A percentile compares a stretch with the other conserved stretches of the same genome.
These are phyloP conservation scores for Horisme vitalbata DNA, from an alignment of 2,888 invertebrate genomes.

Conservation along the genomic window DNA sequence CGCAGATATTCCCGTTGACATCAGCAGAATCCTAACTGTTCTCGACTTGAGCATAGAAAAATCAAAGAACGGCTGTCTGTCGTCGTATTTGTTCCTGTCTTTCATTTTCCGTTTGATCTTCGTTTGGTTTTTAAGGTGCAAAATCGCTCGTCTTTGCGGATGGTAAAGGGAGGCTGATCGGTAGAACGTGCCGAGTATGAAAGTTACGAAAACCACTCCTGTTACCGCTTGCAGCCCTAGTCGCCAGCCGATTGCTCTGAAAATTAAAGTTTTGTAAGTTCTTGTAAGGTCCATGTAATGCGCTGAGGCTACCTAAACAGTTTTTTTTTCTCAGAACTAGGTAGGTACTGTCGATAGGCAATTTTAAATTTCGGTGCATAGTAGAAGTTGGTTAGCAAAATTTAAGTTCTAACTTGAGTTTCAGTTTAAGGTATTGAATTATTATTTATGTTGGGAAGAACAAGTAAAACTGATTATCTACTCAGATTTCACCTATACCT, in stretches of 20 bases:
- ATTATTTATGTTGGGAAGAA: no score
- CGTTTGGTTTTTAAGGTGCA: slow-evolving; percentile 93
- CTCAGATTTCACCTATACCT: no score
- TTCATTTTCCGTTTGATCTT: slow-evolving; percentile 90
- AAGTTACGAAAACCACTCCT: slow-evolving; percentile 91
- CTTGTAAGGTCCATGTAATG: no score
- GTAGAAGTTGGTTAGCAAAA: no score
- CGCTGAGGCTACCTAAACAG: no score
- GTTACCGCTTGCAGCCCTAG: slow-evolving; percentile 93
- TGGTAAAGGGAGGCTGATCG: slow-evolving; percentile 94
- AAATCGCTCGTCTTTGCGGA: slow-evolving; percentile 92
- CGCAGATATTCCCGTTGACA: slow-evolving; percentile 90
- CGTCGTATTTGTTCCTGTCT: slow-evolving; percentile 89
- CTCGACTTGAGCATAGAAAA: slow-evolving; percentile 92
- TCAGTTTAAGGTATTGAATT: no score
- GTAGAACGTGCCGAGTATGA: slow-evolving; percentile 93
- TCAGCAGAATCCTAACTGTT: slow-evolving; percentile 91
- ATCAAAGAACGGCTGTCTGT: slow-evolving; percentile 93
- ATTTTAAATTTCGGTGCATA: no score
- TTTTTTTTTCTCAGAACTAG: no score
- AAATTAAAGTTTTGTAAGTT: slow-evolving; percentile 27
- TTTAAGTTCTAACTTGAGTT: no score
- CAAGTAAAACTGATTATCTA: no score
- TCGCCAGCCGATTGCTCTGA: slow-evolving; percentile 91
- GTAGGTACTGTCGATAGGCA: no score